Evolutionary conservation across 2,888 invertebrate species (phyloP), one percentile per base, ranked within the genome.

Genomic region (Cheilosia urbana): DNA sequence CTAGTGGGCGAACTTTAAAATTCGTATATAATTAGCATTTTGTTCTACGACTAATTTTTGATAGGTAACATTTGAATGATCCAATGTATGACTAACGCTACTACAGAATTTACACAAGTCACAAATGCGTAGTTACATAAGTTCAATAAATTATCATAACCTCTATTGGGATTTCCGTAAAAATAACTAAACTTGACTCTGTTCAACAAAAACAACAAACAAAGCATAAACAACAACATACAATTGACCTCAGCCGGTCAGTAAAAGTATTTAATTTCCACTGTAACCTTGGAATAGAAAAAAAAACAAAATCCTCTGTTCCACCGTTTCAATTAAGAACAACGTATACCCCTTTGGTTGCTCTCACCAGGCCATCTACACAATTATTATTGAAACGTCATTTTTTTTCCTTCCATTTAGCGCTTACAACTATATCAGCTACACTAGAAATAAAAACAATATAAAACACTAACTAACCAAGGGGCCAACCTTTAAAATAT

Each of bases 341-440:
- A 34, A 49, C 49, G 34, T 49, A 49, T 51, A 37, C 15, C 24
- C 21, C 2, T 21, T 65, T 49, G 37, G 34, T 3, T 11, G 17
- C 49, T 7, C 47, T 30, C 45, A 34, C 34, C 57, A 17, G 47
- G 30, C 27, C 6, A 17, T 27, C 47, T 45, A 34, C 17, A 51
- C 47, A 40, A 47, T 37, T 49, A 47, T 37, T 49, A 77, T 37
- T 49, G 68, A 55, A 77, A 77, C 53, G 72, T 62, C 62, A 78
- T 63, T 73, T 72, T 78, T 72, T 49, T 73, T 73, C 57, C 83
- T 83, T 68, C 72, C 45, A 60, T 40, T 66, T 2, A 40, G 30
- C 37, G 47, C 69, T 21, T 30, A 42, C 47, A 57, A 47, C 11
- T 37, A 49, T 24, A 71, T 49, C 5, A 37, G 3, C 30, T 7